A percentile compares a stretch with the other conserved stretches of the same genome.
Evolutionary conservation across 2,797 vertebrate species (phyloP).

Genomic region (Macroramphosus scolopax): DNA sequence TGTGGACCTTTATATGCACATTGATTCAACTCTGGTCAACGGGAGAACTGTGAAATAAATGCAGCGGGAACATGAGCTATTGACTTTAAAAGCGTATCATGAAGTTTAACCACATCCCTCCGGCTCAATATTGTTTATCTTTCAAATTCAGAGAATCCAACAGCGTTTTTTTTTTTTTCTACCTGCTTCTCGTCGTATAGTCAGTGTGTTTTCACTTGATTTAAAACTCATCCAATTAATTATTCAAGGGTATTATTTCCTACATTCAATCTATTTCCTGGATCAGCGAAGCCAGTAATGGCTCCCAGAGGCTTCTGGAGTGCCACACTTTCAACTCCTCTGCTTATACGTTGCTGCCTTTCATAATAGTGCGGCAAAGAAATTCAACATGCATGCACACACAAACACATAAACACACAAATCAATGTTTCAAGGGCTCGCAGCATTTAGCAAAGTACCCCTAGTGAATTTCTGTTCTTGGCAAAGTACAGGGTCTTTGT

Average conservation of each 20-base stretch:
- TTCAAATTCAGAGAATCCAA: constrained; percentile 7
- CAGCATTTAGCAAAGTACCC: constrained; percentile 45
- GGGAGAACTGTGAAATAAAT: too few relatives aligned
- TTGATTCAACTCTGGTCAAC: too few relatives aligned
- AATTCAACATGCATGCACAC: constrained; percentile 32
- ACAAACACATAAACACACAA: constrained; percentile 24
- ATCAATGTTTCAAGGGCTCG: constrained; percentile 48
- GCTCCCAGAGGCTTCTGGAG: constrained; percentile 70
- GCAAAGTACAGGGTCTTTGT: too few relatives aligned
- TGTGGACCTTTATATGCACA: too few relatives aligned
- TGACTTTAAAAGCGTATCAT: too few relatives aligned
- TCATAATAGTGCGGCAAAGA: constrained; percentile 54
- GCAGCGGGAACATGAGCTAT: too few relatives aligned
- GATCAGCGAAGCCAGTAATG: constrained; percentile 81
- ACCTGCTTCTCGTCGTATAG: constrained; percentile 53
- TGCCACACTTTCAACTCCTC: constrained; percentile 57
- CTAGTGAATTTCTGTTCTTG: constrained; percentile 39
- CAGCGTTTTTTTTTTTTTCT: constrained; percentile 48
- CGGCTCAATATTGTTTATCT: too few relatives aligned
- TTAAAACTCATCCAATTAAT: constrained; percentile 79
- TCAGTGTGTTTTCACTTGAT: constrained; percentile 67
- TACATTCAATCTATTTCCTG: constrained; percentile 81
- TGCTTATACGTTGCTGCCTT: constrained; percentile 58
- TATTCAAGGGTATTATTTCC: constrained; percentile 82
- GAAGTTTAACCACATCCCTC: too few relatives aligned